Conservation (phyloP, 1,140 invertebrate genomes). For the Lucilia sericata region DNA sequence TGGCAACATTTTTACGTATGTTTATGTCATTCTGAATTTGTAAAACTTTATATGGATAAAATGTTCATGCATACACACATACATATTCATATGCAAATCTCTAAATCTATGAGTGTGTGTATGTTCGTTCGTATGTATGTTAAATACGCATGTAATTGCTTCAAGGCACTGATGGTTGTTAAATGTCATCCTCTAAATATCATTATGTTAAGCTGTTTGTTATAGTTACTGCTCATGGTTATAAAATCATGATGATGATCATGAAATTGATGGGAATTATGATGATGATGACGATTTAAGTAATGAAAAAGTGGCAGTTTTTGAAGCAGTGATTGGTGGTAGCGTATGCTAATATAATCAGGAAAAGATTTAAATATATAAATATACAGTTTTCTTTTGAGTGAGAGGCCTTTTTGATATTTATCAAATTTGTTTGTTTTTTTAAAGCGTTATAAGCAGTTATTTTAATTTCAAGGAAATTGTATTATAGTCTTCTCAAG, state of each 20-base stretch:
- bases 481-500: background rate
- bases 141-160: constrained; percentile 17
- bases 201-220: constrained; percentile 16
- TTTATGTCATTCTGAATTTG: too few relatives aligned
- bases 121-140: background rate
- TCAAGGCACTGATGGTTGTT: constrained; percentile 11
- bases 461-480: background rate
- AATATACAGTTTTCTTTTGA: background rate
- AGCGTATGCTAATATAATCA: constrained; percentile 20
- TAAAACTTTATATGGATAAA: background rate
- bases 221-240: background rate
- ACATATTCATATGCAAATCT: background rate
- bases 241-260: background rate
- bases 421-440: background rate
- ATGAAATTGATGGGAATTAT: background rate
- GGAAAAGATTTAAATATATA: background rate
- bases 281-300: background rate
- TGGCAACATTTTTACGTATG: background rate
- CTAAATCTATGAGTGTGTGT: background rate
- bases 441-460: background rate
- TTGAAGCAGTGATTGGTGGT: background rate
- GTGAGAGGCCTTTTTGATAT: background rate
- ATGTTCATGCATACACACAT: background rate
- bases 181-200: constrained; percentile 23
- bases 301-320: background rate